Base-by-base conservation (phyloP, 2,797 vertebrate species). In the Amazona finschi region DNA sequence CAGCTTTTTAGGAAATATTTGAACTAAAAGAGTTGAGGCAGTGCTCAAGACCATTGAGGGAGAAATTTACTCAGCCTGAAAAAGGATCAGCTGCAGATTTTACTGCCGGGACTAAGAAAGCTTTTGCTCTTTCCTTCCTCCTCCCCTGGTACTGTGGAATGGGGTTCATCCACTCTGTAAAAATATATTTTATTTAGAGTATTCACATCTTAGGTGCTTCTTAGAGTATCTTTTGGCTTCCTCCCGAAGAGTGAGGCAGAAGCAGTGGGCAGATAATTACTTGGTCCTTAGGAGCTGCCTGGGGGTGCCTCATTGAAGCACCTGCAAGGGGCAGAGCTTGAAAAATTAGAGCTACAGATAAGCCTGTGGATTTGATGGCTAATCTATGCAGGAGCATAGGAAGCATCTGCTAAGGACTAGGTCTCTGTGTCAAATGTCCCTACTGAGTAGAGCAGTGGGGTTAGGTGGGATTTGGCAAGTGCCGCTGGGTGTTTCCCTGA, bases 1-100 rank as follows among this genome's bases (percentile, higher is more conserved):
- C 16, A 38, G 52, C 57, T 85, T 91, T 96, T 93, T 91, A 88
- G 73, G 76, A 93, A 85, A 72, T 90, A 69, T 3, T 91, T 88
- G 49, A 91, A 91, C 43, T 46, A 53, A 81, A 89, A 64, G 24
- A 65, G 3, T 69, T 90, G 62, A 94, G 53, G 46, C 76, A 58
- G 66, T 46, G 44, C 73, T 91, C 14, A 49, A 69, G 70, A 78
- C 57, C 31, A 12, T 30, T 84, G 66, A 88, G 46, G 30, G 53
- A 49, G 72, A 86, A 81, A 64, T 88, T 92, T 86, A 21, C 21
- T 39, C 43, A 70, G 30, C 12, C 71, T 81, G 66, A 67, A 91
- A 62, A 70, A 73, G 18, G 62, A 84, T 78, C 58, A 81, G 18
- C 41, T 93, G 44, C 36, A 69, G 53, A 81, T 72, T 85, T 91